phyloP scores from a whole-genome alignment of 2,888 invertebrate genomes.

The Papilio demoleus region DNA sequence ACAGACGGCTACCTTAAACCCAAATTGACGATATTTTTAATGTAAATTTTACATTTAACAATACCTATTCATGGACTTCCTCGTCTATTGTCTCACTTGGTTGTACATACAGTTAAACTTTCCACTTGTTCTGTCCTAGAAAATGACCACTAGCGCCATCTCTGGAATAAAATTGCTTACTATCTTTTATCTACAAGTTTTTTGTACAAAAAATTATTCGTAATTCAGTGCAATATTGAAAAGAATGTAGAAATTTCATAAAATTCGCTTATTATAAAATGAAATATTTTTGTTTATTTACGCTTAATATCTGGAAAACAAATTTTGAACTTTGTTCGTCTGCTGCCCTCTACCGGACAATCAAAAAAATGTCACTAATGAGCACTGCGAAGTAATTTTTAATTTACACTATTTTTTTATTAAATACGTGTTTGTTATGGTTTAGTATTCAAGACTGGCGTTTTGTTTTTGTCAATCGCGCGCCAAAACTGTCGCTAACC shows the following conservation, averaged over 20 bases:
- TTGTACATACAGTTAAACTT: neutral
- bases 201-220: neutral
- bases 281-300: no score
- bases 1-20: no score
- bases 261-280: no score
- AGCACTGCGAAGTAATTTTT: neutral
- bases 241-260: no score
- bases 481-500: constrained; percentile 36
- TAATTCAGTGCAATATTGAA: neutral
- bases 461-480: constrained; percentile 23
- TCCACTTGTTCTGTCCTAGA: neutral
- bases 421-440: neutral
- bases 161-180: neutral
- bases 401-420: neutral
- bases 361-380: neutral
- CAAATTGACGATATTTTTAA: constrained; percentile 7
- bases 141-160: neutral
- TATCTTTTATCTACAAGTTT: neutral
- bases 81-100: neutral
- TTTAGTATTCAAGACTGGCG: constrained; percentile 35
- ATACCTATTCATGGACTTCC: neutral
- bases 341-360: neutral
- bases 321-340: neutral
- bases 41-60: constrained; percentile 13
- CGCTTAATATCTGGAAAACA: neutral